Evolutionary conservation across 2,113 vertebrate genomes (phyloP), one percentile per base, ranked within the genome.

Genomic region (Euleptes europaea): DNA sequence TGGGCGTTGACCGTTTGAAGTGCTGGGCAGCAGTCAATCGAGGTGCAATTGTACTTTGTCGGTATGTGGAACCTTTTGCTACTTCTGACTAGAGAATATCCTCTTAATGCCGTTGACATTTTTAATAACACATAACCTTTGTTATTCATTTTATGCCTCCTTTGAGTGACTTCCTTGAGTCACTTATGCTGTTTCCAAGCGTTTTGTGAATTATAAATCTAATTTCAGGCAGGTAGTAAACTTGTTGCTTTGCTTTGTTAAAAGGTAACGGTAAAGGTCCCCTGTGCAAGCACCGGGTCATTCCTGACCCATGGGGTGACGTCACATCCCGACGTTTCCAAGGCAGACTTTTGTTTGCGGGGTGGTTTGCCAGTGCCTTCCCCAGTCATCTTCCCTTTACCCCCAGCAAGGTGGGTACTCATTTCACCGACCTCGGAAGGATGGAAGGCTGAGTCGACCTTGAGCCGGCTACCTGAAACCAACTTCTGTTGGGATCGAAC

Each of bases 31-130:
- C 93, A 79, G 95, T 98, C 73, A 99, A 99, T 94, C 96, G 98
- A 90, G 99, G 99, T 4, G 97, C 98, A 89, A 98, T 99, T 91
- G 94, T 99, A 85, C 97, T 99, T 66, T 98, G 97, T 92, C 96
- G 98, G 99, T 99, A 88, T 86, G 98, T 93, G 76, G 51, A 17
- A 19, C 1, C 7, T 1, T 0, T 79, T 3, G 3, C 14, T 77
- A 3, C 80, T 75, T 88, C 71, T 74, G 69, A 73, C 54, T 84
- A 49, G 69, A 60, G 2, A 72, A 11, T 21, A 86, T 1, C 60
- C 83, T 44, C 28, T 81, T 2, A 86, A 35, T 13, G 19, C 31
- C 1, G 9, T 0, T 40, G 83, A 28, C 40, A 66, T 57, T 81
- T 86, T 85, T 57, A 80, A 1, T 21, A 10, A 23, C 10, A 1